Base-by-base conservation (phyloP, 2,113 vertebrate species). In the Ochotona princeps region DNA sequence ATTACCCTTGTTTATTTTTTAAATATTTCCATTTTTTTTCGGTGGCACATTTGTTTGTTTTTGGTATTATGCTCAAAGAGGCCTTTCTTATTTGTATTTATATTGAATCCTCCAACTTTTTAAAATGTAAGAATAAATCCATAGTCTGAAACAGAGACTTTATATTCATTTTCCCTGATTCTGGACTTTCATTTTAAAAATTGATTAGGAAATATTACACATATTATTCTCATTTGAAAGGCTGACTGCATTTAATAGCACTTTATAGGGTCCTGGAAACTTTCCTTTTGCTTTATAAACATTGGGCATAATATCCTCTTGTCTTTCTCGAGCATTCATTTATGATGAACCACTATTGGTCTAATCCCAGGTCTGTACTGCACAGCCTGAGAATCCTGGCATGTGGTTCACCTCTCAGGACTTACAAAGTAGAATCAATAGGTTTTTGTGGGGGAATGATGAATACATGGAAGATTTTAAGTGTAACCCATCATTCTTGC, bases 71-170 rank as follows among this genome's bases (percentile, higher is more conserved):
- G 78, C 47, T 94, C 74, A 73, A 57, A 65, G 21, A 80, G 23
- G 8, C 5, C 32, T 73, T 85, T 88, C n/a, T 85, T 15, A 69
- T 86, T 63, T 75, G 67, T 65, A 75, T 89, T 89, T 79, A 81
- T 51, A 83, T 60, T 30, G 20, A 47, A 69, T 70, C 30, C 17
- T 87, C 28, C 75, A 47, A 25, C 20, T 79, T 86, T 38, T 67
- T 51, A 83, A 14, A 78, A 63, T 75, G 80, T 91, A 47, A 88
- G 49, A 57, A 15, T 54, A 88, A 76, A 90, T 85, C 32, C 73
- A 12, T 26, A 78, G 21, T 74, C 18, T 80, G 20, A 69, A 81
- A 20, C 69, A 90, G 44, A 51, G 70, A 82, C 49, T 65, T 82
- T 32, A 65, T 38, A 90, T 88, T 65, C 13, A 87, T 66, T 81